Conservation (phyloP, 37 sponge, comb jelly and placozoan genomes). For the Bolinopsis microptera region DNA sequence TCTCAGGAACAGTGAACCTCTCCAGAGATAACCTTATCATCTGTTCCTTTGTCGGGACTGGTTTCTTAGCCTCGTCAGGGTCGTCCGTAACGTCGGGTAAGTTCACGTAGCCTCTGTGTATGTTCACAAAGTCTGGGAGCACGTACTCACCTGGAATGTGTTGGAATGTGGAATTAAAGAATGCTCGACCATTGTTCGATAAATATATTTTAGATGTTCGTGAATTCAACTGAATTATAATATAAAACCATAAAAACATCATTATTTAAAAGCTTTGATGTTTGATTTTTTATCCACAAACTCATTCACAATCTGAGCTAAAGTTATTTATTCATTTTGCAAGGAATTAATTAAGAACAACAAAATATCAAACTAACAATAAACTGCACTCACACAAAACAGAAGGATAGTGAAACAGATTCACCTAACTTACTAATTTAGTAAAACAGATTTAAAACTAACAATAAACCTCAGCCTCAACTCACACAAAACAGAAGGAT, state of each 20-base stretch:
- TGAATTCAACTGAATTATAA: no score
- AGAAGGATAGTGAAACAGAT: no score
- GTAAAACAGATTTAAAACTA: no score
- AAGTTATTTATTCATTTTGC: no score
- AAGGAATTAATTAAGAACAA: no score
- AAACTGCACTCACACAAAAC: no score
- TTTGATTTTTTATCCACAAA: no score
- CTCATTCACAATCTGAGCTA: no score
- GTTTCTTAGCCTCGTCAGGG: background rate
- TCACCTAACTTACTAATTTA: no score
- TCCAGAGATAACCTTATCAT: conserved; percentile 76
- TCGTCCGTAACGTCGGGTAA: background rate
- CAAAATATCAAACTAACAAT: no score
- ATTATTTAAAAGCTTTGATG: no score
- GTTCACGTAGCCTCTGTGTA: conserved; percentile 77
- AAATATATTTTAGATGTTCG: background rate
- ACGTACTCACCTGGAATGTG: conserved; percentile 79
- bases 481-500: conserved; percentile 7
- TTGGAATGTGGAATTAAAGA: background rate
- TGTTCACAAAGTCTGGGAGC: conserved; percentile 82
- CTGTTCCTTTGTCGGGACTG: conserved; percentile 16
- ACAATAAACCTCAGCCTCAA: background rate
- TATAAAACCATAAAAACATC: no score
- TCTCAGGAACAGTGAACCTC: conserved; percentile 89
- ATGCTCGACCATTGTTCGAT: background rate